Evolutionary conservation across 2,113 vertebrate genomes (phyloP).

Genomic region (Aldabrachelys gigantea): DNA sequence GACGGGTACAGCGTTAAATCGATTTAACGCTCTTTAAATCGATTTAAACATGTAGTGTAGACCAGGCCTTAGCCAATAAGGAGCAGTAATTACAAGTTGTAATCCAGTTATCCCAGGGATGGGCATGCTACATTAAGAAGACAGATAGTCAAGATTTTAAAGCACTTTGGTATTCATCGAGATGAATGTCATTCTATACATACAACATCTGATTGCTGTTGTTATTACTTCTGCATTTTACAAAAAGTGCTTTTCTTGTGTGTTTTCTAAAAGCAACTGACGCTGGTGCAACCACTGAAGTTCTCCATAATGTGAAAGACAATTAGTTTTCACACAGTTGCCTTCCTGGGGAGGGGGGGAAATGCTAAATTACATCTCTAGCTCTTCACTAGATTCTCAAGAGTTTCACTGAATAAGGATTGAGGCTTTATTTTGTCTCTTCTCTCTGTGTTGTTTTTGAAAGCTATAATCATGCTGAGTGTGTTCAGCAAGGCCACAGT

Average conservation of each 20-base stretch:
- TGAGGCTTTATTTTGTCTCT: background rate
- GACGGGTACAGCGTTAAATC: no score
- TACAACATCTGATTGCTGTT: conserved; percentile 36
- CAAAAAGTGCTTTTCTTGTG: conserved; percentile 35
- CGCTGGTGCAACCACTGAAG: background rate
- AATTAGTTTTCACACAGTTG: conserved; percentile 63
- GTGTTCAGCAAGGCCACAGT: background rate
- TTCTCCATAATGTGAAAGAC: conserved; percentile 54
- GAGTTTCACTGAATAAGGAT: conserved; percentile 1
- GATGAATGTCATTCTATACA: conserved; percentile 27
- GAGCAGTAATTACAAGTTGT: background rate
- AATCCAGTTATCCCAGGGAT: background rate
- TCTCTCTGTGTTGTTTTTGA: background rate
- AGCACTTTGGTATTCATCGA: background rate
- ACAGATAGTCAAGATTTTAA: background rate
- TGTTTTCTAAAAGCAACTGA: conserved; percentile 14
- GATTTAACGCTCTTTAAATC: no score
- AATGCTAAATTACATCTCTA: conserved; percentile 53
- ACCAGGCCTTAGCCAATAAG: background rate
- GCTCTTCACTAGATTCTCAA: background rate
- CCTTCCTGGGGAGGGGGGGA: background rate
- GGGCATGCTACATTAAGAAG: background rate
- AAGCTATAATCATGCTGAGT: conserved; percentile 25
- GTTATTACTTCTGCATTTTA: conserved; percentile 4
- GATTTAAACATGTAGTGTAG: no score